These are phyloP conservation scores for Agapetus fuscipes DNA, from an alignment of 2,888 invertebrate genomes.

Conservation along the genomic window DNA sequence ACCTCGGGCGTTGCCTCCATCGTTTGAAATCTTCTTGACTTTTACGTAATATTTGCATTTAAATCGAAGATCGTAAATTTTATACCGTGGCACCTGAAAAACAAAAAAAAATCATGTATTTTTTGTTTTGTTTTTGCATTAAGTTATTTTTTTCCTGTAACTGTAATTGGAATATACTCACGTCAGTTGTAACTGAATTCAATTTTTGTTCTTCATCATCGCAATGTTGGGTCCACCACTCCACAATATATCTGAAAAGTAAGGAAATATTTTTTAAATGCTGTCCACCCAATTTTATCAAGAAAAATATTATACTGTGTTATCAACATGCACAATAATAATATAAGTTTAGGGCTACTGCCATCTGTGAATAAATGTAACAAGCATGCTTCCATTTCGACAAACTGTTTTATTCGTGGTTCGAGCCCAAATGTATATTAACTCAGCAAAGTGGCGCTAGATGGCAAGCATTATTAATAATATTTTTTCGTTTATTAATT, in stretches of 20 bases:
- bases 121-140: neutral
- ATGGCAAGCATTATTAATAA: no score
- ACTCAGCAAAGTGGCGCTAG: no score
- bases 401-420: no score
- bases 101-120: neutral
- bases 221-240: conserved; percentile 31
- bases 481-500: no score
- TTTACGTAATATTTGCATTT: conserved; percentile 47
- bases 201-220: conserved; percentile 32
- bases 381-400: no score
- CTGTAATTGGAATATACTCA: conserved; percentile 25
- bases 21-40: conserved; percentile 33
- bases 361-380: no score
- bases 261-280: neutral
- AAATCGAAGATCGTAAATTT: conserved; percentile 48
- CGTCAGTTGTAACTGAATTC: conserved; percentile 45
- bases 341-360: no score
- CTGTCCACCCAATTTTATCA: neutral
- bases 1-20: conserved; percentile 29
- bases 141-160: no score
- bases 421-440: no score
- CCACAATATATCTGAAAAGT: conserved; percentile 23
- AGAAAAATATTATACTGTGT: no score
- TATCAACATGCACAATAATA: no score
- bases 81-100: conserved; percentile 30